These are phyloP conservation scores for Microplitis deprimator DNA, from an alignment of 2,888 invertebrate genomes.

Conservation along the genomic window DNA sequence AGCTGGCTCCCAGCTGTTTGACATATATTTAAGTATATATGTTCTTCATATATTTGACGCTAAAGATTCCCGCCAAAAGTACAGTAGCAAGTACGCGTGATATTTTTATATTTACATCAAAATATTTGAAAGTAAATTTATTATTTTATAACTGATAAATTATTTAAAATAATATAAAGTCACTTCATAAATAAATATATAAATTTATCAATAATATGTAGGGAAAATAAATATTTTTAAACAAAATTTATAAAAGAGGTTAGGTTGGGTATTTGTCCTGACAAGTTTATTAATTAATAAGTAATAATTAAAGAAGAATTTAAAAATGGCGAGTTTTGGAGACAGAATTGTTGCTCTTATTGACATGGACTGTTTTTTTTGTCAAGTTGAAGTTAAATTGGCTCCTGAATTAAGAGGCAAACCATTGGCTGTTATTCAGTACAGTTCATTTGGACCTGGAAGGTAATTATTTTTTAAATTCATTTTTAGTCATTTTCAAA, in stretches of 20 bases:
- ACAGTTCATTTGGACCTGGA: constrained; percentile 93
- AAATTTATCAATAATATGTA: too few species aligned
- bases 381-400: constrained; percentile 97
- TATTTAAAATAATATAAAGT: too few species aligned
- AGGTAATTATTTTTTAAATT: constrained; percentile 78
- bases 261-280: not conserved
- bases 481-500: not conserved
- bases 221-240: too few species aligned
- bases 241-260: not conserved
- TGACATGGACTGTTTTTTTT: constrained; percentile 99
- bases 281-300: not conserved
- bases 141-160: too few species aligned
- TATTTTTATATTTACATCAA: too few species aligned
- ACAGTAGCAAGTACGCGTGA: too few species aligned
- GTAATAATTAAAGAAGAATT: not conserved
- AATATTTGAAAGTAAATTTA: too few species aligned
- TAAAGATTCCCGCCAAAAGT: too few species aligned
- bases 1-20: too few species aligned
- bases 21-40: too few species aligned
- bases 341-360: constrained; percentile 87
- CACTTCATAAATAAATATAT: too few species aligned
- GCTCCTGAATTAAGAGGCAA: constrained; percentile 86
- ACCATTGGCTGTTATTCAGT: constrained; percentile 97
- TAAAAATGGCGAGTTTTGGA: constrained; percentile 71
- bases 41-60: too few species aligned